Evolutionary conservation across 2,888 invertebrate genomes (phyloP).

Genomic region (Sinotaia quadrata): DNA sequence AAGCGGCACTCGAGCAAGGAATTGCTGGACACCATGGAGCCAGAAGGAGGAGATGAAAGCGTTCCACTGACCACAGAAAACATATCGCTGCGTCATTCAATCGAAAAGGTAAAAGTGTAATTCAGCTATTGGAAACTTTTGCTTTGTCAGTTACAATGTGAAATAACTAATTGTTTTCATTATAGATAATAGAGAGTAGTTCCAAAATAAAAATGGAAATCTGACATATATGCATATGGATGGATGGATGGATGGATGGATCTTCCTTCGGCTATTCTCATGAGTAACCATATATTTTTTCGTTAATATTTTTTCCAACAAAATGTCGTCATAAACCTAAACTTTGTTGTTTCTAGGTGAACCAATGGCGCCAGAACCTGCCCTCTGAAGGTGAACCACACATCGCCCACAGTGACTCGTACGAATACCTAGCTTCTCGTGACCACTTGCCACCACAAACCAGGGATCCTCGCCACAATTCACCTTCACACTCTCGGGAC

Average conservation of each 20-base stretch:
- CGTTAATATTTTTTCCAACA: too few relatives aligned
- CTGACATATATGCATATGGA: too few relatives aligned
- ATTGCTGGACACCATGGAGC: slow-evolving; percentile 47
- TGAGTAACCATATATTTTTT: too few relatives aligned
- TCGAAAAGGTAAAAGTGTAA: slow-evolving; percentile 64
- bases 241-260: too few relatives aligned
- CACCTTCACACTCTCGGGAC: slow-evolving; percentile 30
- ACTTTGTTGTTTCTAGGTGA: slow-evolving; percentile 54
- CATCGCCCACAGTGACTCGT: slow-evolving; percentile 35
- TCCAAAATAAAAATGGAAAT: too few relatives aligned
- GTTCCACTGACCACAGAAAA: slow-evolving; percentile 65
- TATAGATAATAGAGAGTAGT: too few relatives aligned
- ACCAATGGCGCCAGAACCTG: slow-evolving; percentile 67
- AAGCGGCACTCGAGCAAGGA: slow-evolving; percentile 59
- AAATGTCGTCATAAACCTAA: too few relatives aligned
- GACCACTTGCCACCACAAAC: slow-evolving; percentile 19
- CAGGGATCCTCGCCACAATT: slow-evolving; percentile 28
- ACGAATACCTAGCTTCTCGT: slow-evolving; percentile 27
- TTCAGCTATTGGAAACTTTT: too few relatives aligned
- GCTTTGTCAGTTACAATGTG: too few relatives aligned
- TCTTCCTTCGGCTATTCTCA: too few relatives aligned
- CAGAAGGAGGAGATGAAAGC: slow-evolving; percentile 19
- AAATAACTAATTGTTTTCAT: too few relatives aligned
- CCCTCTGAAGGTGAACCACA: slow-evolving; percentile 31
- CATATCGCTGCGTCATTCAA: slow-evolving; percentile 66